Base-by-base conservation (phyloP, 1,140 invertebrate species). In the Drosophila setifemur region DNA sequence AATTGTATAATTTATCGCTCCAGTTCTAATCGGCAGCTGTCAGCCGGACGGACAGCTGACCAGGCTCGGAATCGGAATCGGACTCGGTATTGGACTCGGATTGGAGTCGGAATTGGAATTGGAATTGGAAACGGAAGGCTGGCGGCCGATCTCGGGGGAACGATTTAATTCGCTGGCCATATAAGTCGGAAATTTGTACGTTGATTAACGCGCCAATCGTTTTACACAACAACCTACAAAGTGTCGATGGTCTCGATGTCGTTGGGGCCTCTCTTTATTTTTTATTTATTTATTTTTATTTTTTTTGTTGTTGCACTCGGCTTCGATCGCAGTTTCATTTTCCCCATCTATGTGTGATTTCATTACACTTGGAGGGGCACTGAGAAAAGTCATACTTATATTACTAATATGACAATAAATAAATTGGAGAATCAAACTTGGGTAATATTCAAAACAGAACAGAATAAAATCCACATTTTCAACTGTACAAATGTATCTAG, bases 1-100 rank as follows among this genome's bases (percentile, higher is more conserved):
- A 85, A 85, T 85, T 85, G 81, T 85, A 85, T 85, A 86, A 85
- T 85, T 85, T 85, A 85, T 85, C 81, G 81, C 81, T 85, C 81
- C 67, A 85, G 81, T 85, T 85, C 81, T 85, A 85, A 85, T 85
- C 81, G 81, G 67, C 76, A 83, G 61, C 81, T 85, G 81, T 85
- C 81, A 85, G 44, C 49, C 12, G 18, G 52, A 64, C 12, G 18
- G 52, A 64, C 55, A 63, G 55, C 57, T 45, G 68, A 42, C 35
- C 68, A 64, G 55, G 60, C 23, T 33, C 14, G 33, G 40, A 28
- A 31, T 44, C 12, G 33, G 33, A 18, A n/a, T 31, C 42, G 42
- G 28, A 40, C 21, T 3, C 35, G n/a, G n/a, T n/a, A n/a, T 18
- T 28, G 44, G 9, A 47, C n/a, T 16, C 44, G 26, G n/a, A 48